phyloP scores from a whole-genome alignment of 2,797 vertebrate genomes.

The Champsocephalus esox region DNA sequence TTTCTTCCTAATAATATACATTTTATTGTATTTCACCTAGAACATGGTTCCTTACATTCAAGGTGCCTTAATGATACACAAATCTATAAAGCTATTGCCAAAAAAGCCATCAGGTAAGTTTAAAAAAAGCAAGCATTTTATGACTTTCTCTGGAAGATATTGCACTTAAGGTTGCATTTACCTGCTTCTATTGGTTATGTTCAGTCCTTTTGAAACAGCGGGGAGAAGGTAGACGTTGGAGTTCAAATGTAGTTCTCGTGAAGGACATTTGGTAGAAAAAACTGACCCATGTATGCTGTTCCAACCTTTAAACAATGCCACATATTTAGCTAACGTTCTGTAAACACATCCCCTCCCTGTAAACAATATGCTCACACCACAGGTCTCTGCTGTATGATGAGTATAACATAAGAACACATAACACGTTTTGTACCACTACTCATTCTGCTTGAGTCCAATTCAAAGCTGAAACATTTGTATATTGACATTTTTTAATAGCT shows the following conservation, averaged over 20 bases:
- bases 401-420: neutral
- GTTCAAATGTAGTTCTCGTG: neutral
- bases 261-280: neutral
- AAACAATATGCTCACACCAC: slow-evolving; percentile 9
- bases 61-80: too few species aligned
- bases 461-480: slow-evolving; percentile 10
- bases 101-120: neutral
- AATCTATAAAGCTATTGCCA: neutral
- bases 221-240: neutral
- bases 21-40: neutral
- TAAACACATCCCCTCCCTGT: slow-evolving; percentile 7
- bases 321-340: slow-evolving; percentile 1
- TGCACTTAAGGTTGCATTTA: neutral
- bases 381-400: slow-evolving; percentile 8
- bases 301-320: slow-evolving; percentile 19
- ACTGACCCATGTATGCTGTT: neutral
- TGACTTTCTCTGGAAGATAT: neutral
- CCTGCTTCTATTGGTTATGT: neutral
- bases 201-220: neutral
- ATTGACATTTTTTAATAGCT: neutral
- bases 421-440: neutral
- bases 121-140: neutral
- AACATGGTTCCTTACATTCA: neutral
- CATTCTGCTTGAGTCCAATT: slow-evolving; percentile 2
- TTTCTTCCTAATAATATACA: too few species aligned